phyloP scores from a whole-genome alignment of 1,140 invertebrate genomes.

The Apis cerana region DNA sequence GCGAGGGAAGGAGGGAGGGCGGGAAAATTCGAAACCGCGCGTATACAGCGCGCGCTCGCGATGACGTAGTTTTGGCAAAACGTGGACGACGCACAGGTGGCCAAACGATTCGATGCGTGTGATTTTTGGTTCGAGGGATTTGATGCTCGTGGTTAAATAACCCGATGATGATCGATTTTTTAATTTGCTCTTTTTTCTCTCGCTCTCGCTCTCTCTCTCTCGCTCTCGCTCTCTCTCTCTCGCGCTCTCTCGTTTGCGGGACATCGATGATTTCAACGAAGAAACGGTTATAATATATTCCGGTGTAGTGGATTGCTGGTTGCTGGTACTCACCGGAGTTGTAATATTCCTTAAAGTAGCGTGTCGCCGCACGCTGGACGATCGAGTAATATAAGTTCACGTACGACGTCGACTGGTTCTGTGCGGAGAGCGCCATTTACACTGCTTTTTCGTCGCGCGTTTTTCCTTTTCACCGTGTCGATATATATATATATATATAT shows the following conservation, averaged over 20 bases:
- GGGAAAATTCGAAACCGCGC: constrained; percentile 69
- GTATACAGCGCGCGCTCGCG: constrained; percentile 41
- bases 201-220: too few species aligned
- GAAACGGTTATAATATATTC: background rate
- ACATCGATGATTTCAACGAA: background rate
- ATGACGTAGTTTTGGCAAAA: constrained; percentile 55
- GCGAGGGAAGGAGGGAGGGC: constrained; percentile 48
- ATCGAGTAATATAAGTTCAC: constrained; percentile 82
- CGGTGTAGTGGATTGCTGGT: background rate
- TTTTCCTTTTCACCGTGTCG: constrained; percentile 48
- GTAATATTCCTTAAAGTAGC: constrained; percentile 82
- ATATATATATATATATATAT: constrained; percentile 3
- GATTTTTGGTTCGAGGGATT: background rate
- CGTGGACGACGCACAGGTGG: constrained; percentile 58
- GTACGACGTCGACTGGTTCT: constrained; percentile 80
- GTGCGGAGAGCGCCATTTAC: constrained; percentile 82
- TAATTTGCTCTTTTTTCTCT: too few species aligned
- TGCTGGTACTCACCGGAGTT: constrained; percentile 79
- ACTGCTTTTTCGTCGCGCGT: constrained; percentile 68
- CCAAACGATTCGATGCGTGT: constrained; percentile 14
- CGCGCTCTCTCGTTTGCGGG: background rate
- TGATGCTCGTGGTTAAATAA: background rate
- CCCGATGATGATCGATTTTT: background rate
- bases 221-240: too few species aligned
- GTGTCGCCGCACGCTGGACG: constrained; percentile 80